Evolutionary conservation across 2,888 invertebrate genomes (phyloP), one percentile per base, ranked within the genome.

Genomic region (Chirona hameri): DNA sequence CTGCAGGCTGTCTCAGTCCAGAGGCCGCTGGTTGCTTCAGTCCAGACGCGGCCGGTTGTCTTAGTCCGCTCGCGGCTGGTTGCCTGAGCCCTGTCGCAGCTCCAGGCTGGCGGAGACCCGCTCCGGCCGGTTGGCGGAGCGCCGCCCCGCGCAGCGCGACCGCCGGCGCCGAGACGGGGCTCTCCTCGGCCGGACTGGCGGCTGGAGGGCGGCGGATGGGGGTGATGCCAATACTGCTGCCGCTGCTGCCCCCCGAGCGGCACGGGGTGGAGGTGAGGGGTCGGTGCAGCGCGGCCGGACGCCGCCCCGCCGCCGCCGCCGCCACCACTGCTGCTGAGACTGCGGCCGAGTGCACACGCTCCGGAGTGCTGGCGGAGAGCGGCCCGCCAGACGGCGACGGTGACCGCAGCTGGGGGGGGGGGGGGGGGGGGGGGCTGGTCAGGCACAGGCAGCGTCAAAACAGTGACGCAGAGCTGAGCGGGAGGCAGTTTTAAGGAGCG

Each of bases 181-280:
- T 60, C 21, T n/a, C 60, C 21, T 24, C 60, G n/a, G n/a, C n/a
- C 24, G 24, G 60, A 7, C 4, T 21, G 2, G 24, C 60, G 24
- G n/a, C n/a, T 7, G 60, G 60, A 24, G n/a, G 5, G 18, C 14
- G 24, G 24, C 60, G 60, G 76, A 76, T 76, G 31, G 76, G 76
- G 21, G 76, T 76, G 31, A 76, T 4, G 39, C 76, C 76, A 1
- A 76, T 39, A 29, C 76, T 76, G 76, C 76, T 76, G 76, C 39
- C 76, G 76, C 76, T 76, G 76, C 76, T 76, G 39, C 76, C 76
- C 15, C 2, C 21, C 39, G 76, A 76, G 31, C 27, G 76, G 21
- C 21, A 39, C 39, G 76, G 76, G 0, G 76, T 76, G 76, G 76
- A 76, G 39, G 76, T 39, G 21, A 76, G 76, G 12, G 65, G 65